These are phyloP conservation scores for Spodoptera exigua DNA, from an alignment of 2,888 invertebrate species.

Conservation along the genomic window DNA sequence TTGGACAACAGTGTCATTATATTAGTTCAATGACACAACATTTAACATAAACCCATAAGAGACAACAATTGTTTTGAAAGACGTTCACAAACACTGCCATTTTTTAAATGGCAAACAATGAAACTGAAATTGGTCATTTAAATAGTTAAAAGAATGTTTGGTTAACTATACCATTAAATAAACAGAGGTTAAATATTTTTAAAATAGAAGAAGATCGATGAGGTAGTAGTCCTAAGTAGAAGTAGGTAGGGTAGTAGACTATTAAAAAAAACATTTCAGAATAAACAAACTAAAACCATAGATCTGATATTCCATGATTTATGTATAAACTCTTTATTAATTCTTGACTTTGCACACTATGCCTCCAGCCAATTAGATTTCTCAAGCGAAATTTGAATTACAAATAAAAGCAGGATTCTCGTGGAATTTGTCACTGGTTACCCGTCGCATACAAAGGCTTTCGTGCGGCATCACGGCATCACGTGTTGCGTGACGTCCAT, in stretches of 20 bases:
- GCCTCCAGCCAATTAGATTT: no score
- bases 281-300: no score
- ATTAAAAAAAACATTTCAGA: no score
- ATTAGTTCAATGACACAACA: constrained; percentile 30
- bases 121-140: not conserved
- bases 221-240: no score
- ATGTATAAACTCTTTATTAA: no score
- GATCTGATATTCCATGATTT: no score
- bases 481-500: constrained; percentile 30
- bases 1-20: constrained; percentile 3
- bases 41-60: constrained; percentile 3
- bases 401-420: constrained; percentile 1
- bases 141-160: no score
- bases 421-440: constrained; percentile 19
- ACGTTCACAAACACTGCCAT: not conserved
- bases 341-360: no score
- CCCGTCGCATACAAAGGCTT: constrained; percentile 43
- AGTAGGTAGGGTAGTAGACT: no score
- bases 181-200: no score
- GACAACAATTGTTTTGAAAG: not conserved
- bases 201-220: no score
- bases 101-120: constrained; percentile 4
- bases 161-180: no score
- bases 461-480: constrained; percentile 26
- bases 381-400: constrained; percentile 7